A percentile compares a stretch with the other conserved stretches of the same genome.
Evolutionary conservation across 1,140 invertebrate species (phyloP).

Genomic region (Drosophila simulans): DNA sequence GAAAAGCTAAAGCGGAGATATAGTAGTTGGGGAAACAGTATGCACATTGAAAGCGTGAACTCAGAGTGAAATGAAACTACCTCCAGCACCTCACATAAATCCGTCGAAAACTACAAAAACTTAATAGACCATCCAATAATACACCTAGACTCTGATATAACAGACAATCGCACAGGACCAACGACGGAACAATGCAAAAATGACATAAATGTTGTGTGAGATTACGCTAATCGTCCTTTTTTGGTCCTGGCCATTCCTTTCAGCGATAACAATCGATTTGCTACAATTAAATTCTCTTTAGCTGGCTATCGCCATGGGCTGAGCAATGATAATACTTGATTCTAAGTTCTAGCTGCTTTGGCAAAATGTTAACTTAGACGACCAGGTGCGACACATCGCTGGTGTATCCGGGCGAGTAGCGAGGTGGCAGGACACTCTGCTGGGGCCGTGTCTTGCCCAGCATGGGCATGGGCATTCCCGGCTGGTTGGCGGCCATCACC

Average conservation of each 20-base stretch:
- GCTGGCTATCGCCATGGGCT: conserved; percentile 39
- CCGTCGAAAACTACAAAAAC: conserved; percentile 62
- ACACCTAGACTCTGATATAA: conserved; percentile 47
- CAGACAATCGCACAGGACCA: conserved; percentile 39
- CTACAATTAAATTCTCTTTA: conserved; percentile 20
- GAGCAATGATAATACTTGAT: conserved; percentile 49
- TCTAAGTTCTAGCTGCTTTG: conserved; percentile 23
- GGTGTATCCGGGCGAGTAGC: conserved; percentile 88
- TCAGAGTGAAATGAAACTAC: conserved; percentile 5
- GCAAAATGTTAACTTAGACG: conserved; percentile 85
- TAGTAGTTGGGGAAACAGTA: conserved; percentile 23
- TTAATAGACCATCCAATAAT: conserved; percentile 48
- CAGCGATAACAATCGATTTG: conserved; percentile 40
- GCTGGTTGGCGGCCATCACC: conserved; percentile 46
- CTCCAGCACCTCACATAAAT: conserved; percentile 20
- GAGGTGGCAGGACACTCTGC: conserved; percentile 86
- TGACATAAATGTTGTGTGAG: not conserved
- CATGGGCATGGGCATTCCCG: conserved; percentile 50
- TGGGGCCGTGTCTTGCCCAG: conserved; percentile 66
- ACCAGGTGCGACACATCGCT: conserved; percentile 89
- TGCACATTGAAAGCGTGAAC: conserved; percentile 47
- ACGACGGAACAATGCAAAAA: not conserved
- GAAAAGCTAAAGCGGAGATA: conserved; percentile 44
- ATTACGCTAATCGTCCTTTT: not conserved
- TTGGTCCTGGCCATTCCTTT: conserved; percentile 20